Evolutionary conservation across 1,140 invertebrate species (phyloP), one percentile per base, ranked within the genome.

Genomic region (Batillaria attramentaria): DNA sequence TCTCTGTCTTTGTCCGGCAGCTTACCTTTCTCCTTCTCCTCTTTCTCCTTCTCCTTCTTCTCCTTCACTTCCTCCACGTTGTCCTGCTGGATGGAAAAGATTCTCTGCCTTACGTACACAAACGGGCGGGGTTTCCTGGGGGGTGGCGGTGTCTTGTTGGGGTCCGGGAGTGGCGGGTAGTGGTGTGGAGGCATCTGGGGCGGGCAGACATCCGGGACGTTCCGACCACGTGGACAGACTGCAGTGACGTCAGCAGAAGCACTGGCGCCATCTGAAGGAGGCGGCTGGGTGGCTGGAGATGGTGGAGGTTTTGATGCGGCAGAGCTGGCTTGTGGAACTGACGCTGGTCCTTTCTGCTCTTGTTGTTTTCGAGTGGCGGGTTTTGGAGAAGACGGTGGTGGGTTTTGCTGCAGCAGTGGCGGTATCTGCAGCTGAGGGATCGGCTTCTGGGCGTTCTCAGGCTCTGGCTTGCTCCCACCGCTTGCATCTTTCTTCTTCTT

Each of bases 31-130:
- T 72, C 73, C 37, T 79, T 79, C 6, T 46, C 35, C n/a, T 80
- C 68, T 18, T 74, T 76, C 31, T 69, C 33, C 37, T 72, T 70
- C 35, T 72, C 68, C 79, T 76, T 80, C 79, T 77, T 80, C 62
- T 78, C 74, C 28, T 78, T 72, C 57, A 78, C 65, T 3, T 83
- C 80, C 37, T 87, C 85, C 54, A 86, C 86, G 41, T 86, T 85
- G n/a, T 89, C 87, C 35, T 89, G 86, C 81, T 89, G 84, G 13
- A 88, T 89, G 37, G 88, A 86, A 28, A 89, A 83, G 46, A 87
- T 84, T 28, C 87, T 74, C 54, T 86, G 86, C 37, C 85, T 81
- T 42, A 89, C 83, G 60, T 87, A 87, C 0, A 89, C 88, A 77
- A 88, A 89, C n/a, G 88, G 84, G 62, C 84, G 82, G 5, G 84